Evolutionary conservation across 2,888 invertebrate species (phyloP).

Genomic region (Yponomeuta evonymella): DNA sequence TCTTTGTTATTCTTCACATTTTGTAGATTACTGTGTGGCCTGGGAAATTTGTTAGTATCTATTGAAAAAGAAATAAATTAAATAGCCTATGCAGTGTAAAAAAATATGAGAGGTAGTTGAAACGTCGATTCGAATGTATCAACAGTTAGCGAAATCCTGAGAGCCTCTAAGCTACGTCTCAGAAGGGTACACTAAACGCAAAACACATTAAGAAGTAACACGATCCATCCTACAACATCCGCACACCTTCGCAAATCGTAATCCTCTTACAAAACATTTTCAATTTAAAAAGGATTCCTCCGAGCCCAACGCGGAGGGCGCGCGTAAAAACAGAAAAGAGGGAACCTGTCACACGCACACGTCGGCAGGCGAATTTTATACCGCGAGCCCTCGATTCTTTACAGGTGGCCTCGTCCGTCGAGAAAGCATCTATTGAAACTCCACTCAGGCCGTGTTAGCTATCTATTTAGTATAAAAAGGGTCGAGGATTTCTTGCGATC

Average conservation of each 20-base stretch:
- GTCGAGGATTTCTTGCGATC: slow-evolving; percentile 70
- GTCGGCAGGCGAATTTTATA: slow-evolving; percentile 40
- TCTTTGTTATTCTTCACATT: slow-evolving; percentile 3
- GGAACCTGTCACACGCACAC: slow-evolving; percentile 56
- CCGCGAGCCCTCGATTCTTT: slow-evolving; percentile 62
- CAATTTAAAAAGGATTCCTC: slow-evolving; percentile 76
- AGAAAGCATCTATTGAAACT: slow-evolving; percentile 76
- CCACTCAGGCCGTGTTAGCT: slow-evolving; percentile 76
- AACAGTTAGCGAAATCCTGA: not conserved
- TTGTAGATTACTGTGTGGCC: not conserved
- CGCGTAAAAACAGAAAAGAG: slow-evolving; percentile 61
- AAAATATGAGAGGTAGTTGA: too few relatives aligned
- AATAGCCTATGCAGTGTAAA: too few relatives aligned
- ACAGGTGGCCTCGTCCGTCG: slow-evolving; percentile 73
- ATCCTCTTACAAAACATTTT: slow-evolving; percentile 77
- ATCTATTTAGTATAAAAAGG: slow-evolving; percentile 77
- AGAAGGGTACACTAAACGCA: slow-evolving; percentile 37
- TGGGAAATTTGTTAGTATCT: not conserved
- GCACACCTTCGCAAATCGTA: slow-evolving; percentile 73
- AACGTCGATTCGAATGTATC: not conserved
- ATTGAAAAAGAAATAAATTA: not conserved
- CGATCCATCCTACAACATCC: slow-evolving; percentile 54
- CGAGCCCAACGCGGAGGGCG: slow-evolving; percentile 70
- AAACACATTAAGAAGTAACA: slow-evolving; percentile 44
- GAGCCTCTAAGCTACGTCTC: not conserved